Percentiles rank a stretch among this genome's conserved stretches.
phyloP scores from a whole-genome alignment of 2,888 invertebrate species.

The Hirtodrosophila alboralis region DNA sequence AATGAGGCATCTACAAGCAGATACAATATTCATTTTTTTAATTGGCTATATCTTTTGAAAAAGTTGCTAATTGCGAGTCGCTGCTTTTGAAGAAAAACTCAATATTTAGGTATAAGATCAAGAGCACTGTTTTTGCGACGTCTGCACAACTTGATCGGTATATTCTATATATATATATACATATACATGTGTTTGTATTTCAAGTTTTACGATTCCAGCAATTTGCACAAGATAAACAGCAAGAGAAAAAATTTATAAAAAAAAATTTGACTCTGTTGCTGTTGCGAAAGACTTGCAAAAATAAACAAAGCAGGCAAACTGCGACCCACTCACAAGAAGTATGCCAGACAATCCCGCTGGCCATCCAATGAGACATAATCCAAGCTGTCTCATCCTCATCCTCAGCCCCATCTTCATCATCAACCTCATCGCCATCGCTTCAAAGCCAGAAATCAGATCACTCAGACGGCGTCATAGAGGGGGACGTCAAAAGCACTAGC shows the following conservation, averaged over 20 bases:
- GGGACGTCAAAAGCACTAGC: conserved; percentile 37
- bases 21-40: conserved; percentile 27
- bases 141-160: conserved; percentile 35
- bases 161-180: no score
- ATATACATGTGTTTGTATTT: conserved; percentile 35
- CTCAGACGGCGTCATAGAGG: conserved; percentile 22
- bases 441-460: conserved; percentile 52
- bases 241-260: conserved; percentile 13
- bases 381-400: conserved; percentile 4
- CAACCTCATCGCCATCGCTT: conserved; percentile 12
- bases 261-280: conserved; percentile 4
- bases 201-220: conserved; percentile 46
- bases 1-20: conserved; percentile 41
- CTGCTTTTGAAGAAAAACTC: conserved; percentile 19
- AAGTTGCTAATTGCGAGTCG: conserved; percentile 26
- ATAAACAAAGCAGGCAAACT: conserved; percentile 46
- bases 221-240: conserved; percentile 56
- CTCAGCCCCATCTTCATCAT: conserved; percentile 8
- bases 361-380: conserved; percentile 19
- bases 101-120: conserved; percentile 21
- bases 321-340: conserved; percentile 49
- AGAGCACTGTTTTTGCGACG: conserved; percentile 16
- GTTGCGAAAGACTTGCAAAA: conserved; percentile 50
- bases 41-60: conserved; percentile 37
- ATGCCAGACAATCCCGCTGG: conserved; percentile 11